Percentiles rank a stretch among this genome's conserved stretches.
Conservation (phyloP, 1,140 invertebrate species). For the Hycleus phaleratus region DNA sequence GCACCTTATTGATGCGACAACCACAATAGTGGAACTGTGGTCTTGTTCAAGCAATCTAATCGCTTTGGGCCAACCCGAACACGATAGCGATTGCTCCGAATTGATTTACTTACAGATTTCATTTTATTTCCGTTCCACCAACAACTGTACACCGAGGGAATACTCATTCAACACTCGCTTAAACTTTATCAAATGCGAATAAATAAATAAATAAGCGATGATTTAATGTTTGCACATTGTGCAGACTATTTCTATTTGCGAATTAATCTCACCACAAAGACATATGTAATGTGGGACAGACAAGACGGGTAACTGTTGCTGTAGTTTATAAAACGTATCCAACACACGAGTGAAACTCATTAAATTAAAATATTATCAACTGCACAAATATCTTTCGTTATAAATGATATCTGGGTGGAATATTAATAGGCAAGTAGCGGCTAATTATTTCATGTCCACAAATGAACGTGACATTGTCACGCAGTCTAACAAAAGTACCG, state of each 20-base stretch:
- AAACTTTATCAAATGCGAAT: no score
- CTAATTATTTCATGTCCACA: conserved; percentile 17
- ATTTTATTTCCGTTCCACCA: conserved; percentile 2
- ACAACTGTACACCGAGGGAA: no score
- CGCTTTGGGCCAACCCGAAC: conserved; percentile 13
- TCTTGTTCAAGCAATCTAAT: conserved; percentile 15
- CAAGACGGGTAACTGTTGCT: no score
- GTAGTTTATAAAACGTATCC: conserved; percentile 5
- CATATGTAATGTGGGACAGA: no score
- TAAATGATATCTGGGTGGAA: conserved; percentile 13
- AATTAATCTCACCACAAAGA: no score
- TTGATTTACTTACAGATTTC: conserved; percentile 13
- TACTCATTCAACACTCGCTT: no score
- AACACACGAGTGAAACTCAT: conserved; percentile 2
- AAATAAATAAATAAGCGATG: no score
- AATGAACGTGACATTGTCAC: conserved; percentile 15
- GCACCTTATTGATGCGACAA: conserved; percentile 32
- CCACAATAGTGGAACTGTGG: conserved; percentile 16
- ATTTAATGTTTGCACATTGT: no score
- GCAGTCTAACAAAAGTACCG: conserved; percentile 14
- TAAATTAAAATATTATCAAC: conserved; percentile 16
- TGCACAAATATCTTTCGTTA: conserved; percentile 14
- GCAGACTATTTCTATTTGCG: no score
- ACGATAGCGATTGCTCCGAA: conserved; percentile 11
- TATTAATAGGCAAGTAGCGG: conserved; percentile 15